phyloP scores from a whole-genome alignment of 2,888 invertebrate genomes.

The Plebejus anna region DNA sequence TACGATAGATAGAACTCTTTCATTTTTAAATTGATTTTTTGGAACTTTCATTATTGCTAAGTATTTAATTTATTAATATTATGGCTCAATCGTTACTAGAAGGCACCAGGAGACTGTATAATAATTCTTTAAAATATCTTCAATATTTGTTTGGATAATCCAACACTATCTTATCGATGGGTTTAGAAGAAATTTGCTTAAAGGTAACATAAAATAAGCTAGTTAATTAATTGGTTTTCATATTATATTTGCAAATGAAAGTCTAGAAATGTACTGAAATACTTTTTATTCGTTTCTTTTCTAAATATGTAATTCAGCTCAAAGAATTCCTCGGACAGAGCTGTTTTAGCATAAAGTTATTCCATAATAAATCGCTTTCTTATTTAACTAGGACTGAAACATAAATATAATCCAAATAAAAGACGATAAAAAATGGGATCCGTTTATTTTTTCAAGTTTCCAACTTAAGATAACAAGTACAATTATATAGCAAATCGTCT shows the following conservation, averaged over 20 bases:
- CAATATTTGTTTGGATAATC: too few species aligned
- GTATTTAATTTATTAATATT: too few species aligned
- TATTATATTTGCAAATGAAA: neutral
- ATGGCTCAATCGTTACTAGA: too few species aligned
- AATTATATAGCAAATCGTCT: conserved; percentile 71
- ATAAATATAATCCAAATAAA: neutral
- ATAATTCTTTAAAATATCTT: too few species aligned
- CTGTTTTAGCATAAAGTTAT: neutral
- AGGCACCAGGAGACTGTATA: too few species aligned
- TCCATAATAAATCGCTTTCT: neutral
- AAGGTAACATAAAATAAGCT: neutral
- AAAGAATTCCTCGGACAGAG: neutral
- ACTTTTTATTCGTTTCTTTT: neutral
- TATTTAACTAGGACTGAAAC: neutral
- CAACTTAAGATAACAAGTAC: conserved; percentile 63
- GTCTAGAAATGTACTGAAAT: neutral
- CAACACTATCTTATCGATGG: neutral
- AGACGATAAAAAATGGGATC: conserved; percentile 20
- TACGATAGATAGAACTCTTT: neutral
- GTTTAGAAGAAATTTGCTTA: neutral
- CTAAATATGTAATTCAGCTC: neutral
- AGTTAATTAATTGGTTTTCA: neutral
- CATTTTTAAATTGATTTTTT: neutral
- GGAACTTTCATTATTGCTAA: neutral
- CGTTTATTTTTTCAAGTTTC: conserved; percentile 16